Conservation (phyloP, 2,113 vertebrate genomes). For the Ceyx cyanopectus region DNA sequence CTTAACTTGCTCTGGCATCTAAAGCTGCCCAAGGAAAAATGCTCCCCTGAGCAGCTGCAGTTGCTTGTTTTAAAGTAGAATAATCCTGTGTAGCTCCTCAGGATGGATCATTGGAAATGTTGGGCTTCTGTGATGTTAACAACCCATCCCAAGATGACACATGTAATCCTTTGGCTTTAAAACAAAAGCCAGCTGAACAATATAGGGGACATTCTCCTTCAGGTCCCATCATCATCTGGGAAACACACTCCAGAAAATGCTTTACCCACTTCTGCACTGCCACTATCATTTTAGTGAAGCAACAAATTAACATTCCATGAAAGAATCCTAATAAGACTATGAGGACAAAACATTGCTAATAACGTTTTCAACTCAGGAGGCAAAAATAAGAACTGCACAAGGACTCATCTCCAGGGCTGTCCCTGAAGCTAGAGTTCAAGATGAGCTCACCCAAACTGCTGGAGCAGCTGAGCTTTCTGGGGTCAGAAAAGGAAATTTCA, state of each 20-base stretch:
- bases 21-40: not conserved
- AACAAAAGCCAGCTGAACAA: constrained; percentile 1
- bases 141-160: constrained; percentile 26
- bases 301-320: not conserved
- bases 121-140: constrained; percentile 16
- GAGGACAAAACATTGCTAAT: not conserved
- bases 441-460: not conserved
- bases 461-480: constrained; percentile 34
- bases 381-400: not conserved
- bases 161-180: constrained; percentile 36
- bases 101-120: not conserved
- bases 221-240: not conserved
- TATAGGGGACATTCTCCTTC: not conserved
- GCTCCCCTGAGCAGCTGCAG: not conserved
- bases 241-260: not conserved
- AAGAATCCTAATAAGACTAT: not conserved
- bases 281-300: not conserved
- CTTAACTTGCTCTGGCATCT: constrained; percentile 32
- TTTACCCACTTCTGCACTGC: not conserved
- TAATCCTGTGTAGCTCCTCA: constrained; percentile 33
- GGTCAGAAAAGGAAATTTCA: constrained; percentile 10
- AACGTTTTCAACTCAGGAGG: not conserved
- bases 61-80: not conserved
- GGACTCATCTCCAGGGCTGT: not conserved
- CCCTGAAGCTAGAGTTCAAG: not conserved